Base-by-base conservation (phyloP, 2,797 vertebrate genomes). In the Agapornis canus region DNA sequence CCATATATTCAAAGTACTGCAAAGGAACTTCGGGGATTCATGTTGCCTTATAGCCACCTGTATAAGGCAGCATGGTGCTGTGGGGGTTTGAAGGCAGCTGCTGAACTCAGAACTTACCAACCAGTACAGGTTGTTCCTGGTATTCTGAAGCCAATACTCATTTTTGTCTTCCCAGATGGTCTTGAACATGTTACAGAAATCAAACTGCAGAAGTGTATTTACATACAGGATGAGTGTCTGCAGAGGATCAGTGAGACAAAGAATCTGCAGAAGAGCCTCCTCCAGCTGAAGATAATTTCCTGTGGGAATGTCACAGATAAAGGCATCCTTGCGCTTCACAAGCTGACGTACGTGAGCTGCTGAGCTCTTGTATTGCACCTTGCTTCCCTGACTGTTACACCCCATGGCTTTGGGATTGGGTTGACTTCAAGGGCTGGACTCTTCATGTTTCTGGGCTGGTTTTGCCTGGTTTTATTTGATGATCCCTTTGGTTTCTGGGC, bases 251-350 rank as follows among this genome's bases (percentile, higher is more conserved):
- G 99, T 66, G 96, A 98, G 21, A 97, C 98, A 3, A 97, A 97
- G 95, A 99, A 94, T 21, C 98, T 99, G 64, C 99, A 98, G 97
- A 97, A 97, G 94, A 99, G 98, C 13, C 48, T 99, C 45, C 95
- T 93, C 90, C 97, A 96, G 91, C 95, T 99, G 98, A 98, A 98
- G 97, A 97, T 99, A 47, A 98, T 99, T 83, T 99, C 99, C 22
- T 99, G 99, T 82, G 99, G 99, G 22, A 99, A 99, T 3, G 97
- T 99, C 90, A 99, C 99, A 0, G 99, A 99, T 79, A 98, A 92
- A 92, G 99, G 99, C 63, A 29, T 99, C 93, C 81, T 99, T 23
- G 95, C 99, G 1, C 98, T 99, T 82, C 98, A 98, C 97, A 98
- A 96, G 65, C 98, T 99, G 96, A 98, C 51, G 99, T 99, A 86